Conservation (phyloP, 2,113 vertebrate species). For the Numida meleagris region DNA sequence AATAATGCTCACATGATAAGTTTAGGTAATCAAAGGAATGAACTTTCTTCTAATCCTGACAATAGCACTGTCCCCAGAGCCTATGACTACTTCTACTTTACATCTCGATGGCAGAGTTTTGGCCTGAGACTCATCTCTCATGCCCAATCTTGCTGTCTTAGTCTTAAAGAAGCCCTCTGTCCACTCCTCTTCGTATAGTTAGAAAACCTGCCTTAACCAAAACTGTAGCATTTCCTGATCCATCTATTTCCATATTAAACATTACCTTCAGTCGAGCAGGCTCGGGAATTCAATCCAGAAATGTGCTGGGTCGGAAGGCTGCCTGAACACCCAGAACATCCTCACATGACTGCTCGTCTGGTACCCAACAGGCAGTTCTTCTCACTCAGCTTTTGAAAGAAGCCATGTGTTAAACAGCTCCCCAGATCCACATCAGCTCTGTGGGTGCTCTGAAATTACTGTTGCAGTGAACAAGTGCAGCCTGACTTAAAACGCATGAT, state of each 20-base stretch:
- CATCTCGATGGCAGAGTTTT: background rate
- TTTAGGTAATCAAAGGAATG: background rate
- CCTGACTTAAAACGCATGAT: conserved; percentile 25
- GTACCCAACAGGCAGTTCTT: conserved; percentile 3
- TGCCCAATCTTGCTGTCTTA: background rate
- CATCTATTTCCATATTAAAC: background rate
- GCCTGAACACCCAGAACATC: background rate
- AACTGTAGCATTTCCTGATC: background rate
- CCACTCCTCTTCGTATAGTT: background rate
- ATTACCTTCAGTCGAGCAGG: background rate
- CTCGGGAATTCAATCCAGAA: background rate
- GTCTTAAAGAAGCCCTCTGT: background rate
- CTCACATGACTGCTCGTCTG: background rate
- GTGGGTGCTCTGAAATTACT: conserved; percentile 8
- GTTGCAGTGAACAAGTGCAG: background rate
- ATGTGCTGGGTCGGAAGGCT: background rate
- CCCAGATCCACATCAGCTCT: conserved; percentile 43
- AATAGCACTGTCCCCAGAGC: background rate
- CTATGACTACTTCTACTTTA: background rate
- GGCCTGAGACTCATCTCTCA: background rate
- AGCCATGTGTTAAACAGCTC: conserved; percentile 57
- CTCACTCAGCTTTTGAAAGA: conserved; percentile 18
- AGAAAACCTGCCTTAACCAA: background rate
- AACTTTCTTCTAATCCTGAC: background rate
- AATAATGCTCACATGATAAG: background rate